Base-by-base conservation (phyloP, 2,113 vertebrate species). In the Heliornis fulica region DNA sequence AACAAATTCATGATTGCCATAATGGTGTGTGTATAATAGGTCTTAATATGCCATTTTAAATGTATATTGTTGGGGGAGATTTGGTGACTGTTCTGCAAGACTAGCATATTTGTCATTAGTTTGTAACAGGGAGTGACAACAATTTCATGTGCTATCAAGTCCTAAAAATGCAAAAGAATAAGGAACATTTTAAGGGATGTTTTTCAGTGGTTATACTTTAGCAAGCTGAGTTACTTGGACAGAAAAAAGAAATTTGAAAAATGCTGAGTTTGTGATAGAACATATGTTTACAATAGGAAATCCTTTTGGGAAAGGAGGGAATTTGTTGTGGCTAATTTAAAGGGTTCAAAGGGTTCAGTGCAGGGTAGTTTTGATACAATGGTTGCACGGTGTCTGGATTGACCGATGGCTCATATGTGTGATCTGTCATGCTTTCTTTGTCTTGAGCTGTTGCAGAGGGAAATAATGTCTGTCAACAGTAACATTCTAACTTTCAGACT, bases 221-320 rank as follows among this genome's bases (percentile, higher is more conserved):
- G 43, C 36, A 80, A 88, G 56, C 50, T 86, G 81, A 86, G 26
- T 89, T 93, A 86, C 80, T 59, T 54, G 63, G 50, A 77, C 83
- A n/a, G 72, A 48, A 69, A 93, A 60, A 78, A 80, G 15, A 22
- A 61, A 84, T 41, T 94, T 95, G 84, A 91, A 97, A 94, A 89
- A 84, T 68, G 34, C 68, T 74, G 60, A 66, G 34, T 92, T 80
- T 89, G 41, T 96, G 83, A 90, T 94, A 90, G 89, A 96, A 82
- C 54, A 23, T 82, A 70, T 95, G 79, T 97, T 97, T 97, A 89
- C 60, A 88, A 34, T 72, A 97, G 94, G 95, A 97, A 97, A 89
- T 95, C 36, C 17, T 9, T 83, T 96, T 89, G 87, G 89, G 74
- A 80, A 26, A 78, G 64, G 38, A 88, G 57, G 57, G 69, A 89